phyloP scores from a whole-genome alignment of 1,140 invertebrate genomes.

The Pseudobourletiella spinata region DNA sequence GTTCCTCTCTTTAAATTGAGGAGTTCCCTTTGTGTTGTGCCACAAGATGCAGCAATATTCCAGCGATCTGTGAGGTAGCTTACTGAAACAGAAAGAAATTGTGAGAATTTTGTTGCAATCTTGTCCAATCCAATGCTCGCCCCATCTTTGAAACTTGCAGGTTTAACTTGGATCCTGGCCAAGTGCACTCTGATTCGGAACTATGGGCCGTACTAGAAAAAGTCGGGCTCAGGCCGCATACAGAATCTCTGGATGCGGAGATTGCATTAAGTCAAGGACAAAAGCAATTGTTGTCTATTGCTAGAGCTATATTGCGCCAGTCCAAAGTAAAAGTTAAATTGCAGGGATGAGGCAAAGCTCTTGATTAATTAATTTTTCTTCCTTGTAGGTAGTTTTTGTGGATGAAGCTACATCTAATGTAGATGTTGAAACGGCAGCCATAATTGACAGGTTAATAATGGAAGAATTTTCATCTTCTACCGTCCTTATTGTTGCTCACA shows the following conservation, averaged over 20 bases:
- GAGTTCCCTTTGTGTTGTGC: slow-evolving; percentile 54
- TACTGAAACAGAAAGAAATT: no score
- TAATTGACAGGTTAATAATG: slow-evolving; percentile 48
- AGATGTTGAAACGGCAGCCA: slow-evolving; percentile 57
- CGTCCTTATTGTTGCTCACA: slow-evolving; percentile 46
- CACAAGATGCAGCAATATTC: slow-evolving; percentile 64
- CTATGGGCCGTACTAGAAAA: slow-evolving; percentile 56
- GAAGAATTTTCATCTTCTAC: slow-evolving; percentile 43
- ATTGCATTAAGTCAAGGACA: slow-evolving; percentile 42
- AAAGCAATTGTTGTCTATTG: slow-evolving; percentile 69
- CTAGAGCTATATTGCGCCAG: slow-evolving; percentile 66
- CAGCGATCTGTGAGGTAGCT: slow-evolving; percentile 47
- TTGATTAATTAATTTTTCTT: not conserved
- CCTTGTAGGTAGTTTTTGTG: slow-evolving; percentile 56
- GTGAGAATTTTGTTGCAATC: no score
- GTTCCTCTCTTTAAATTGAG: slow-evolving; percentile 44
- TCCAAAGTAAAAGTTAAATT: slow-evolving; percentile 45
- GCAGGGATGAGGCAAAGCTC: not conserved
- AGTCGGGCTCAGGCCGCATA: slow-evolving; percentile 45
- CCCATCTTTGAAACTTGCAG: slow-evolving; percentile 36
- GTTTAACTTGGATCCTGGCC: slow-evolving; percentile 58
- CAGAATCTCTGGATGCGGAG: slow-evolving; percentile 36
- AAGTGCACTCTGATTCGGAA: slow-evolving; percentile 46
- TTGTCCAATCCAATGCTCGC: no score
- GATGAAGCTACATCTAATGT: slow-evolving; percentile 85